These are phyloP conservation scores for Drosophila subquinaria DNA, from an alignment of 2,888 invertebrate species.

Conservation along the genomic window DNA sequence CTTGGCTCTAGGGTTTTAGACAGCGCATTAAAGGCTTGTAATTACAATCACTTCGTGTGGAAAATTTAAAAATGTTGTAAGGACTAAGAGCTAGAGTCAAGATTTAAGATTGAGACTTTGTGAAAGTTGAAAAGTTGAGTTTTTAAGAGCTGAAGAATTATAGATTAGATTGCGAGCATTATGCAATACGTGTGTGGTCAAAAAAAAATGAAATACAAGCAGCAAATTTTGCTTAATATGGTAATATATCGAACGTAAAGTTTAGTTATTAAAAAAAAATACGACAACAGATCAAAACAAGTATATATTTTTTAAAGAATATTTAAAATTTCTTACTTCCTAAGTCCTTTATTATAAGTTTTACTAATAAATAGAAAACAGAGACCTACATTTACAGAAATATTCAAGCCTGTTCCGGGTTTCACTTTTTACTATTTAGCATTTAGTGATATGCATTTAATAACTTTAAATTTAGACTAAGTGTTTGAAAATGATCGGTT, in stretches of 20 bases:
- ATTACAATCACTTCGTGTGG: conserved; percentile 65
- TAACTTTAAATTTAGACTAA: too few species aligned
- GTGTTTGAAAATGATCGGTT: too few species aligned
- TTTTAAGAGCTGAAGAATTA: conserved; percentile 25
- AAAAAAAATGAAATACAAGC: background rate
- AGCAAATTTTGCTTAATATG: background rate
- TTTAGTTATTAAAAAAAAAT: background rate
- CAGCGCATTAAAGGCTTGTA: conserved; percentile 57
- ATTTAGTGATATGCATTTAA: too few species aligned
- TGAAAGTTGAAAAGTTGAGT: conserved; percentile 47
- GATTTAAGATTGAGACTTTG: conserved; percentile 11
- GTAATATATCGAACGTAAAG: background rate
- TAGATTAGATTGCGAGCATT: conserved; percentile 32
- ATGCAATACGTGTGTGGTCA: conserved; percentile 70
- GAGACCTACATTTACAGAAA: too few species aligned
- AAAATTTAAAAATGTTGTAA: conserved; percentile 44
- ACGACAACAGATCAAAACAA: background rate
- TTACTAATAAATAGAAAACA: too few species aligned
- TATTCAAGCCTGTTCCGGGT: too few species aligned
- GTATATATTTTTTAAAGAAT: too few species aligned
- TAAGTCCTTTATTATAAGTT: too few species aligned
- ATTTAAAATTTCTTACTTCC: too few species aligned
- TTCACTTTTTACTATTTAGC: too few species aligned
- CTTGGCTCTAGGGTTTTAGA: conserved; percentile 12
- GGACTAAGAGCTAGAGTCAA: conserved; percentile 37